Base-by-base conservation (phyloP, 1,140 invertebrate genomes). In the Drepana arcuata region DNA sequence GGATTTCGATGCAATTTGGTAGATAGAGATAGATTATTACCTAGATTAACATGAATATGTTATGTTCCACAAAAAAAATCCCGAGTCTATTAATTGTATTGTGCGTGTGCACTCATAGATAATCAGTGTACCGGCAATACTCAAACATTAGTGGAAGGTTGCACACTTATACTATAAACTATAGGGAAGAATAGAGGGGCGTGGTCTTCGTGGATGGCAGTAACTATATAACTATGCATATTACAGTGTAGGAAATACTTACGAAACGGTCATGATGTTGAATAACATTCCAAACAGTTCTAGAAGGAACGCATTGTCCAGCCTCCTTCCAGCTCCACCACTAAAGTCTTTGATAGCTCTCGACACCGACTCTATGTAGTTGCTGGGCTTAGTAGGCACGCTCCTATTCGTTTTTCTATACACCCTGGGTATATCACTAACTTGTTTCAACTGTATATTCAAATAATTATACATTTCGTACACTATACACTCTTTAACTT, bases 321-420 rank as follows among this genome's bases (percentile, higher is more conserved):
- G 70, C 43, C 83, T 67, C 15, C 69, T 66, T 21, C 77, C 78
- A 47, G 89, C 86, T 44, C 86, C 81, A 16, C 78, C 58, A 51
- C 88, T 67, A 67, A 92, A 92, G n/a, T 85, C 73, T 23, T 84
- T 74, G 2, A 93, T 72, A 4, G 88, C 84, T 31, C 85, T 84
- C 1, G 94, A 58, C 54, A 93, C 85, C 45, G 88, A 85, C 15
- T 89, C 86, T 21, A 96, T 89, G 71, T 96, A 97, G 14, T 85
- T 66, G 38, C 93, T 94, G 28, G 91, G 87, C 58, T 92, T 91
- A 1, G 88, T 89, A 0, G 94, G 94, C 26, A 90, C 85, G 51
- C 94, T 94, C 52, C 94, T 87, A 78, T 98, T 98, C 0, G 96
- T 99, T 66, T 95, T 90, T 56, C 96, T 86, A 74, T 96, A 99